Conservation (phyloP, 2,113 vertebrate species). For the Bufo gargarizans region DNA sequence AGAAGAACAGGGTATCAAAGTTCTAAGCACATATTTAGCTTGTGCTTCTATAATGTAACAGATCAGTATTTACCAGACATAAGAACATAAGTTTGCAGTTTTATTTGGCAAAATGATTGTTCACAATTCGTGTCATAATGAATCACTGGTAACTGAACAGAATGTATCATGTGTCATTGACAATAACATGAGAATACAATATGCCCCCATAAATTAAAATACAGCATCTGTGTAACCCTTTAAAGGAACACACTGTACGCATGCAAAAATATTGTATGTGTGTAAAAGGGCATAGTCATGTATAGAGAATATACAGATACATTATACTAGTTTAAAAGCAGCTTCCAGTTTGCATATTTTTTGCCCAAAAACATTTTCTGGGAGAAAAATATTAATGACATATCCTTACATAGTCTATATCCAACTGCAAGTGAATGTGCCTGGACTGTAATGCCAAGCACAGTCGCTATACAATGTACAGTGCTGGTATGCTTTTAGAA, state of each 20-base stretch:
- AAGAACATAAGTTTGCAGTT: slow-evolving; percentile 9
- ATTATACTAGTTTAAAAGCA: too few species aligned
- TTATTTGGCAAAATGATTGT: background rate
- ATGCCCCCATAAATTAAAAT: slow-evolving; percentile 16
- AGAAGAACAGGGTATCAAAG: background rate
- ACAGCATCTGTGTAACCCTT: background rate
- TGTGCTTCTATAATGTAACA: background rate
- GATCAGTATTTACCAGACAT: slow-evolving; percentile 17
- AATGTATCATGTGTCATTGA: slow-evolving; percentile 13
- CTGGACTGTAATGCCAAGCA: too few species aligned
- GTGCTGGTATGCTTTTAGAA: too few species aligned
- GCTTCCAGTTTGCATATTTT: too few species aligned
- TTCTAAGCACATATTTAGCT: background rate
- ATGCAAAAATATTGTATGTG: background rate
- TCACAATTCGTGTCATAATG: background rate
- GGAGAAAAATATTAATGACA: too few species aligned
- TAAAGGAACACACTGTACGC: background rate
- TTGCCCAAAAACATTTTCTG: too few species aligned
- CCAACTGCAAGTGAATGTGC: too few species aligned
- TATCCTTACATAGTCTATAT: too few species aligned
- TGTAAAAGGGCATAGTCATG: background rate
- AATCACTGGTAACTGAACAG: slow-evolving; percentile 25
- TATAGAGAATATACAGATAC: too few species aligned
- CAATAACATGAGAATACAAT: background rate
- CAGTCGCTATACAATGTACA: too few species aligned